A percentile compares a stretch with the other conserved stretches of the same genome.
These are phyloP conservation scores for Sciaenops ocellatus DNA, from an alignment of 2,797 vertebrate genomes.

Conservation along the genomic window DNA sequence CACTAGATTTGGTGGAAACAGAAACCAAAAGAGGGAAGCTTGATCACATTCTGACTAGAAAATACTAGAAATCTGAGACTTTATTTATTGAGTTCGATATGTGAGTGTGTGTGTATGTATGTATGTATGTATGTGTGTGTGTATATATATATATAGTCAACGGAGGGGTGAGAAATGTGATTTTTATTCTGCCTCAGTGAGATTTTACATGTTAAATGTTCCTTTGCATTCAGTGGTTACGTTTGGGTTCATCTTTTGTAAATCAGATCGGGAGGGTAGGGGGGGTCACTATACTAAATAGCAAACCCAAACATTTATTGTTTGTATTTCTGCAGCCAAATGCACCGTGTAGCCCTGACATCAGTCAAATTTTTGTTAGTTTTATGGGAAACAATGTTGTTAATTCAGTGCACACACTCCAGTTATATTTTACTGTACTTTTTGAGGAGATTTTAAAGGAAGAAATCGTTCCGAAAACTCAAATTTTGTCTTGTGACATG, in stretches of 20 bases:
- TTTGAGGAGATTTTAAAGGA: conserved; percentile 24
- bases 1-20: conserved; percentile 48
- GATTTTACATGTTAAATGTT: conserved; percentile 59
- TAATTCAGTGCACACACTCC: conserved; percentile 50
- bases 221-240: conserved; percentile 40
- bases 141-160: conserved; percentile 22
- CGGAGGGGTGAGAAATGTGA: conserved; percentile 24
- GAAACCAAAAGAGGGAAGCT: conserved; percentile 68
- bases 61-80: conserved; percentile 68
- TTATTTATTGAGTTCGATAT: conserved; percentile 90
- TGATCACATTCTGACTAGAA: conserved; percentile 63
- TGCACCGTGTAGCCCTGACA: conserved; percentile 11
- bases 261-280: not conserved
- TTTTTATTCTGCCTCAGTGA: conserved; percentile 57
- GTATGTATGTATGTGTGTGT: conserved; percentile 48
- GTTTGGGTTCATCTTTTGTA: conserved; percentile 15
- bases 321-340: conserved; percentile 42
- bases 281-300: conserved; percentile 5
- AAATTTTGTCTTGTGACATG: not conserved
- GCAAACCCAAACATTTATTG: conserved; percentile 2
- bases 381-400: conserved; percentile 16
- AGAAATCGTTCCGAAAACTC: not conserved
- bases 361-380: conserved; percentile 8
- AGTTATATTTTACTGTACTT: conserved; percentile 53
- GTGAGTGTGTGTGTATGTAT: conserved; percentile 64